phyloP scores from a whole-genome alignment of 2,797 vertebrate species.

The Avahi laniger region DNA sequence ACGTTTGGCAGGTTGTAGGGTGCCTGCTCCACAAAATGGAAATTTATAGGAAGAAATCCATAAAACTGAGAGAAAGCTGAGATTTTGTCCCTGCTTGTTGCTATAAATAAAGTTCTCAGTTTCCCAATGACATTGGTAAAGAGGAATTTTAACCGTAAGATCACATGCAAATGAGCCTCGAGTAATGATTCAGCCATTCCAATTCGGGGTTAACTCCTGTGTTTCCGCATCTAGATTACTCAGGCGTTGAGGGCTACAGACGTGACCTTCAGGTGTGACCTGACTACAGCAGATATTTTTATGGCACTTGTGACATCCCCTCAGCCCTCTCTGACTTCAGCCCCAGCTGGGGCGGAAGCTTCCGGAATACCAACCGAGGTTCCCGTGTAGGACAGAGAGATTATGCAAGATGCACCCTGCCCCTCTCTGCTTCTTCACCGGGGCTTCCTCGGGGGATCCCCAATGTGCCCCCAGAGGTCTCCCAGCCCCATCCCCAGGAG shows the following conservation, averaged over 20 bases:
- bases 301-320: fast-evolving
- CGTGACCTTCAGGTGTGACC: fast-evolving
- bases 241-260: fast-evolving
- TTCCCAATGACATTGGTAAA: not conserved
- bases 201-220: fast-evolving
- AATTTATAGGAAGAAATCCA: not conserved
- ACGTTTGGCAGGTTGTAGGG: not conserved
- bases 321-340: not conserved
- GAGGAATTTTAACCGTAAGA: not conserved
- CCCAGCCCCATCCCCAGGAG: fast-evolving
- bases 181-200: not conserved
- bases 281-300: not conserved
- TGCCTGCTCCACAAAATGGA: not conserved
- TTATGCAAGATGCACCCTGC: not conserved
- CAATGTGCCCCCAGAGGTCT: too few species aligned
- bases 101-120: not conserved
- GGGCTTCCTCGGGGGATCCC: not conserved
- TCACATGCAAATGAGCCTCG: not conserved
- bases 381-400: not conserved
- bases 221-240: too few species aligned
- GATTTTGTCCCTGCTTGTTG: not conserved
- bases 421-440: not conserved
- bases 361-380: not conserved
- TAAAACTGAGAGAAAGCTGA: not conserved
- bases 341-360: not conserved